Conservation (phyloP, 2,888 invertebrate genomes). For the Cecidostiba fungosa region DNA sequence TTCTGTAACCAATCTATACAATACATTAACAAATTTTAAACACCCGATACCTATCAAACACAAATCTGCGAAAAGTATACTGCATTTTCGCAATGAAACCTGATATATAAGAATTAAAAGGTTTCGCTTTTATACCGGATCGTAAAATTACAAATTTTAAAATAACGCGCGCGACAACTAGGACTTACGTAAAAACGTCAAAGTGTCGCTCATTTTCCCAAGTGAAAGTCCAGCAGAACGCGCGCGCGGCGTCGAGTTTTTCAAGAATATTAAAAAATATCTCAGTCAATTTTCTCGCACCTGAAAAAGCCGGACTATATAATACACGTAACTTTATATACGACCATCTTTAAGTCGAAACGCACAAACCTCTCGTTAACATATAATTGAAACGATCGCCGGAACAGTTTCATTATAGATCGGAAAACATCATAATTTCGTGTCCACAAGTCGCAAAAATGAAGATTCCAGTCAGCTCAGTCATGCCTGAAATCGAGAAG, state of each 20-base stretch:
- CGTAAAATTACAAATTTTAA: conserved; percentile 6
- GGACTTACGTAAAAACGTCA: conserved; percentile 8
- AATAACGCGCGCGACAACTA: background rate
- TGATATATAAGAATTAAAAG: background rate
- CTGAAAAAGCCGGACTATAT: background rate
- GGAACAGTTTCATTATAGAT: no score
- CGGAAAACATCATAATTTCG: no score
- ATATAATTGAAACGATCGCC: no score
- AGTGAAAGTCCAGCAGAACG: background rate
- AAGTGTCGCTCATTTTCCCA: background rate
- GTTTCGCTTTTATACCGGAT: background rate
- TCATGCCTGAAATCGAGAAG: background rate
- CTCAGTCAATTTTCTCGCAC: background rate
- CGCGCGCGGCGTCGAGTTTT: background rate
- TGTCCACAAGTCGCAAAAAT: no score
- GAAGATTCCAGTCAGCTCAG: no score
- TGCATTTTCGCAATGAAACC: background rate
- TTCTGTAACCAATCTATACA: no score
- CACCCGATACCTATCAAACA: no score
- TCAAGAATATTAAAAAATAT: background rate
- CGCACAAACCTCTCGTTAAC: background rate
- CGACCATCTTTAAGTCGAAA: background rate
- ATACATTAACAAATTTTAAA: no score
- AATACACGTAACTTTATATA: no score
- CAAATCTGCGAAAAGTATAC: no score